phyloP scores from a whole-genome alignment of 2,113 vertebrate species.

The Nicator chloris region DNA sequence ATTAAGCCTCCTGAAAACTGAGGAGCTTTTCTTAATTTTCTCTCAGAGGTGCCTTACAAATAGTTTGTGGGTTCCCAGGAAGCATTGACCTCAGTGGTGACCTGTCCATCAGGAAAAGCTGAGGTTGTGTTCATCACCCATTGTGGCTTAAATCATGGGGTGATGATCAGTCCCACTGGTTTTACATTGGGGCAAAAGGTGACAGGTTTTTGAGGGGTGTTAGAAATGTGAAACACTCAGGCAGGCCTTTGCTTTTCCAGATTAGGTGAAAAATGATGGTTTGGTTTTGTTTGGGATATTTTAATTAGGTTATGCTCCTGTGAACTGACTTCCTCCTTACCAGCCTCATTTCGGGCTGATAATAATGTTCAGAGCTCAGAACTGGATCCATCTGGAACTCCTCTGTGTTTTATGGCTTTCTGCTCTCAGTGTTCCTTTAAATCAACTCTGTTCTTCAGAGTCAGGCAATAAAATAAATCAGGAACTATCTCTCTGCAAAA shows the following conservation, averaged over 20 bases:
- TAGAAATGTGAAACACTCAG: neutral
- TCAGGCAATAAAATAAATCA: neutral
- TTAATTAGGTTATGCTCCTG: neutral
- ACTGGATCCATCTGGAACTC: neutral
- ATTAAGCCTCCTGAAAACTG: neutral
- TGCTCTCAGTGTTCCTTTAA: neutral
- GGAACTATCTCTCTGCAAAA: neutral
- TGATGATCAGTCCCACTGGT: neutral
- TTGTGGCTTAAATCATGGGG: neutral
- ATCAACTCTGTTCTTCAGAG: neutral
- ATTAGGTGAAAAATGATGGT: neutral
- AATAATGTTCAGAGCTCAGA: neutral
- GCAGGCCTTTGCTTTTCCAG: neutral
- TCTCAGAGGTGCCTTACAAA: neutral
- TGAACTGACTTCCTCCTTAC: neutral
- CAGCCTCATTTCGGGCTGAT: neutral
- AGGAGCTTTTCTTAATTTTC: neutral
- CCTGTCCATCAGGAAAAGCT: neutral
- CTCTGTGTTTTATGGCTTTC: neutral
- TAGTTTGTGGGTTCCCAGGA: neutral
- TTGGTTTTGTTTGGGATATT: neutral
- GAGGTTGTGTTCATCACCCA: neutral
- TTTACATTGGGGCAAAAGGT: neutral
- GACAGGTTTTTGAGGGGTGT: neutral
- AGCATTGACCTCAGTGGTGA: fast-evolving